Evolutionary conservation across 2,888 invertebrate species (phyloP).

Genomic region (Augiades crinisus): DNA sequence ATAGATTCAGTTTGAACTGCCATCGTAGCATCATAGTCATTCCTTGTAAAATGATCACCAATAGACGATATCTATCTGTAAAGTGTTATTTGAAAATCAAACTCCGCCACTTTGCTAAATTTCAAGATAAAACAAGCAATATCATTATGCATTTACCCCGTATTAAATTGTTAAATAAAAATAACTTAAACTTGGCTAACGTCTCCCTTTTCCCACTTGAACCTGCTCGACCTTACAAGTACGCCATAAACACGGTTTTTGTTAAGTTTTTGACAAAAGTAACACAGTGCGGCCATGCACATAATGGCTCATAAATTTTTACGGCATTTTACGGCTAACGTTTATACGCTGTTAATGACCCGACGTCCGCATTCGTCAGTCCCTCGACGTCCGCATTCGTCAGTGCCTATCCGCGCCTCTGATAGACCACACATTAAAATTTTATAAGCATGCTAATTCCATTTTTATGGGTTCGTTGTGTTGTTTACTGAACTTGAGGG

Average conservation of each 20-base stretch:
- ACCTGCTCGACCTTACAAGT: no score
- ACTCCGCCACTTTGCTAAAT: no score
- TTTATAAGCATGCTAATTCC: slow-evolving; percentile 23
- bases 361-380: slow-evolving; percentile 4
- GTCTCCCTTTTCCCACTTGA: no score
- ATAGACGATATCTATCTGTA: no score
- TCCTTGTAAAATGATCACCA: no score
- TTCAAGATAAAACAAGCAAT: no score
- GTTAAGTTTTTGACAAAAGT: slow-evolving; percentile 16
- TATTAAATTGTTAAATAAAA: no score
- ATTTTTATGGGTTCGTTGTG: slow-evolving; percentile 20
- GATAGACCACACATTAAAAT: slow-evolving; percentile 26
- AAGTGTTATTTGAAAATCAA: no score
- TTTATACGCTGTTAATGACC: slow-evolving; percentile 24
- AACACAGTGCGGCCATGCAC: slow-evolving; percentile 2
- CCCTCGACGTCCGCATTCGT: slow-evolving; percentile 2
- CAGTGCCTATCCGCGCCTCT: slow-evolving; percentile 5
- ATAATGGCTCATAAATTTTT: slow-evolving; percentile 22
- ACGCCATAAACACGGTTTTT: slow-evolving; percentile 5
- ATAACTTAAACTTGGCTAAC: no score
- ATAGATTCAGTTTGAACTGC: no score
- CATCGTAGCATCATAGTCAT: no score
- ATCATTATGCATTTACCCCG: no score
- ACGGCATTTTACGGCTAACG: slow-evolving; percentile 19
- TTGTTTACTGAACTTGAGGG: background rate